Evolutionary conservation across 2,113 vertebrate genomes (phyloP), one percentile per base, ranked within the genome.

Genomic region (Myiagra hebetior): DNA sequence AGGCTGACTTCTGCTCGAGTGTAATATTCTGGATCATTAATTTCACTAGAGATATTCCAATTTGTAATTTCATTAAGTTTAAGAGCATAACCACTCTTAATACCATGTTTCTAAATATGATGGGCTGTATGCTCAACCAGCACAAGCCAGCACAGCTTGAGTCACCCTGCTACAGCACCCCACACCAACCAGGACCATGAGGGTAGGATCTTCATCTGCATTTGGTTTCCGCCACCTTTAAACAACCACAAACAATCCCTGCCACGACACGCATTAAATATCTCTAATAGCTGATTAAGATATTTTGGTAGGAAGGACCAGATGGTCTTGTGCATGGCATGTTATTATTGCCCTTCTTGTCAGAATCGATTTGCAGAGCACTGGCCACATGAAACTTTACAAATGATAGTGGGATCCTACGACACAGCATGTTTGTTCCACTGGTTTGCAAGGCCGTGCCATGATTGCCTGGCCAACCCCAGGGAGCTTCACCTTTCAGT

Each of bases 21-120:
- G 85, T 96, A 98, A 98, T 98, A 98, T 97, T 98, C 98, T 98
- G 98, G 96, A 89, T 97, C 98, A 97, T 98, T 98, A 98, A 98
- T 98, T 98, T 98, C 92, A 96, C 85, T 94, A 92, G 94, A 93
- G 88, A 97, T 96, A 97, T 93, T 97, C 92, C 50, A 39, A 96
- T 97, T 96, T 97, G 93, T 98, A 98, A 98, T 98, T 98, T 98
- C 98, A 98, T 98, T 97, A 98, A 96, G 97, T 98, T 98, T 98
- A 94, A 91, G 91, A 98, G 93, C 88, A 87, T 94, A 96, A 92
- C 72, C 78, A 85, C 94, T 97, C 92, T 96, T 97, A 98, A 97
- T 97, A 94, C 87, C 60, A 13, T 88, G 68, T 96, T 98, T 97
- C 97, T 96, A 97, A 97, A 97, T 93, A 97, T 26, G 91, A 96